Base-by-base conservation (phyloP, 2,888 invertebrate species). In the Adelphocoris suturalis region DNA sequence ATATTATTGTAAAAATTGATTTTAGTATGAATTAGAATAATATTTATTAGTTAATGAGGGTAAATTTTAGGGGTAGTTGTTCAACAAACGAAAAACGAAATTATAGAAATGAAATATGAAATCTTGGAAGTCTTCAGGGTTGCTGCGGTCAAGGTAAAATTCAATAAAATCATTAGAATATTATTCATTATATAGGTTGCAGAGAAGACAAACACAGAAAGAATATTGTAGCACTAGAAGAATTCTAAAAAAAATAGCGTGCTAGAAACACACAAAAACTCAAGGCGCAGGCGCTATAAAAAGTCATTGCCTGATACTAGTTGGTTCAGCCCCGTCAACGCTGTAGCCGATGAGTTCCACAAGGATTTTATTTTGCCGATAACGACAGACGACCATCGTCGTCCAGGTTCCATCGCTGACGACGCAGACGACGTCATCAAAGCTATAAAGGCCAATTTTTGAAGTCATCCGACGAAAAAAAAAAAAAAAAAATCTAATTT, bases 331-430 rank as follows among this genome's bases (percentile, higher is more conserved):
- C 97, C 97, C 91, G 95, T 91, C 75, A 90, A 90, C 84, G 91
- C 90, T 27, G 89, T 87, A 27, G 91, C 86, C 37, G 90, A 90
- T n/a, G 89, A 89, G 55, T 82, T 86, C 97, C 97, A 97, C 91
- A 98, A 94, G 80, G 97, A 97, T 93, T 97, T 96, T 94, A 98
- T 97, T 95, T 97, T 97, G 93, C 97, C 97, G 93, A 97, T 96
- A 93, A 97, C 96, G 93, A 97, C 94, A 92, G 96, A 96, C 91
- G 96, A 96, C 97, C 97, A 97, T 92, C 94, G 94, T 90, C 95
- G 94, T 92, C 93, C 94, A 91, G 94, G 94, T 92, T 93, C 94
- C 91, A 94, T 93, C 92, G 95, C 94, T 91, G 94, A 94, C 61
- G 94, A 93, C 86, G 93, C 93, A 93, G 93, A 94, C 37, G 48